Conservation (phyloP, 2,113 vertebrate species). For the Ictidomys tridecemlineatus region DNA sequence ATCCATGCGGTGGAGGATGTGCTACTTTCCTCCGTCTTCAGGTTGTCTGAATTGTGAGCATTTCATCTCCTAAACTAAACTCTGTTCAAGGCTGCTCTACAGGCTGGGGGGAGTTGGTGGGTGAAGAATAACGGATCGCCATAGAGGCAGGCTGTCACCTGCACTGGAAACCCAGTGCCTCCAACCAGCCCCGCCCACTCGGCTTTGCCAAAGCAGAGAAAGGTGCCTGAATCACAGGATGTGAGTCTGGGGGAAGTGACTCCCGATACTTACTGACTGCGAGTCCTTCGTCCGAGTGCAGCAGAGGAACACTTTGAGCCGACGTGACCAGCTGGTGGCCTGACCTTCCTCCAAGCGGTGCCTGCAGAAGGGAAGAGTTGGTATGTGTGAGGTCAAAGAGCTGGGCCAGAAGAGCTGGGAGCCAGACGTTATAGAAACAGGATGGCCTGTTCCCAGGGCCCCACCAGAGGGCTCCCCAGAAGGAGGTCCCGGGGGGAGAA, state of each 20-base stretch:
- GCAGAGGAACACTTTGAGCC: conserved; percentile 98
- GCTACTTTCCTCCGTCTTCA: background rate
- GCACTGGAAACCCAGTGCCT: background rate
- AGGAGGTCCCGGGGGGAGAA: background rate
- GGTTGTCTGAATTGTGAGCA: background rate
- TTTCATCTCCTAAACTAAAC: background rate
- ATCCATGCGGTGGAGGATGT: background rate
- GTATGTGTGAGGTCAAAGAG: background rate
- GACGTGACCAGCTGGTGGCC: conserved; percentile 98
- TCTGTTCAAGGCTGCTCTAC: background rate
- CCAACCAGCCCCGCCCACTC: background rate
- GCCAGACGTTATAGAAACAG: background rate
- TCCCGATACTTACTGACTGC: conserved; percentile 93
- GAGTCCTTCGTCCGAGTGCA: conserved; percentile 98
- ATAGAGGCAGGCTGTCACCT: background rate
- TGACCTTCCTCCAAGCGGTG: conserved; percentile 98
- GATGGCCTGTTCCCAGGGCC: background rate
- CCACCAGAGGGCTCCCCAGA: background rate
- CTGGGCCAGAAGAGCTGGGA: background rate
- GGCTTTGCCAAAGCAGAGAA: background rate
- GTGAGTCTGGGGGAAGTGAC: accelerated
- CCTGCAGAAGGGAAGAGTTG: conserved; percentile 83
- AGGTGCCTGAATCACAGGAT: background rate
- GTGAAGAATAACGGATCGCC: background rate
- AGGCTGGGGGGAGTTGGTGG: accelerated